Evolutionary conservation across 2,797 vertebrate species (phyloP).

Genomic region (Myioborus melanocephalus): DNA sequence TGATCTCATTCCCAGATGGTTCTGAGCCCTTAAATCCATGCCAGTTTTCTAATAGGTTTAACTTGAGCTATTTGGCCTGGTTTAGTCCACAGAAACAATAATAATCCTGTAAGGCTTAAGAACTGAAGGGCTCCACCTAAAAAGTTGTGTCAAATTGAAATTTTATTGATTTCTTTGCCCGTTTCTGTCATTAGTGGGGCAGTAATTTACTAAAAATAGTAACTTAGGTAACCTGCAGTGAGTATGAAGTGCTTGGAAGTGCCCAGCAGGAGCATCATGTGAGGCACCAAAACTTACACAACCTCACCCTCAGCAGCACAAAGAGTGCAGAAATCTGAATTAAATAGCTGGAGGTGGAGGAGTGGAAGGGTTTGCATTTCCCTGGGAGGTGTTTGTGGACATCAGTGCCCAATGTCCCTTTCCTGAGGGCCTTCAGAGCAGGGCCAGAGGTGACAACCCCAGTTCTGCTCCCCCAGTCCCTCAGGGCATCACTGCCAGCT

Average conservation of each 20-base stretch:
- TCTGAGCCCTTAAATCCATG: constrained; percentile 79
- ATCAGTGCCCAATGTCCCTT: background rate
- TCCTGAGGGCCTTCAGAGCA: background rate
- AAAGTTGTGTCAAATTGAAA: background rate
- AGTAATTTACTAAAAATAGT: background rate
- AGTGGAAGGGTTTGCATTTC: background rate
- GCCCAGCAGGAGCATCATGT: background rate
- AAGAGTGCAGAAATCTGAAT: background rate
- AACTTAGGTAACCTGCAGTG: background rate
- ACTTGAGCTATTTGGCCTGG: constrained; percentile 61
- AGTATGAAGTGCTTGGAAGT: background rate
- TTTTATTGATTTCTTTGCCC: background rate
- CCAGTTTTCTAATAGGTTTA: constrained; percentile 84
- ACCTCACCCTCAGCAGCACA: background rate
- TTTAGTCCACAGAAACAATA: constrained; percentile 65
- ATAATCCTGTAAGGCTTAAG: constrained; percentile 27
- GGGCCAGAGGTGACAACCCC: background rate
- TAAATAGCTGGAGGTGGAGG: background rate
- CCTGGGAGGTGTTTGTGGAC: background rate
- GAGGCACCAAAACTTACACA: background rate
- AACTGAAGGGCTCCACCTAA: background rate
- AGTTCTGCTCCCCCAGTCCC: background rate
- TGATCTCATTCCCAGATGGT: constrained; percentile 70
- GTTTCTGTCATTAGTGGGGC: background rate
- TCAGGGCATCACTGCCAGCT: background rate